These are phyloP conservation scores for Lochmaea crataegi DNA, from an alignment of 2,888 invertebrate species.

Conservation along the genomic window DNA sequence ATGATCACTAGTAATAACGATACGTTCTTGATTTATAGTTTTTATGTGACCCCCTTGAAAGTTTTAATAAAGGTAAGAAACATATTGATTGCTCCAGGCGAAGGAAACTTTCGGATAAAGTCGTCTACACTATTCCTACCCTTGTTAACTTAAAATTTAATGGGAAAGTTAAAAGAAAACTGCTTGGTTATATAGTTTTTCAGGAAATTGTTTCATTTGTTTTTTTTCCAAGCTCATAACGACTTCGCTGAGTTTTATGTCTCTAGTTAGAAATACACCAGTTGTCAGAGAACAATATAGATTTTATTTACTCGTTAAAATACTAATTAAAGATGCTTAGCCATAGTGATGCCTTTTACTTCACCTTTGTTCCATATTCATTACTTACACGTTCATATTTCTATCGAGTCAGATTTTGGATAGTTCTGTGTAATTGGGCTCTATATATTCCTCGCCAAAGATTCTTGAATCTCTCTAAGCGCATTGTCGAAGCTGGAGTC, in stretches of 20 bases:
- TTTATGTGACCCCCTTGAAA: slow-evolving; percentile 34
- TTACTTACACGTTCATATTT: too few relatives aligned
- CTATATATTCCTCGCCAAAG: too few relatives aligned
- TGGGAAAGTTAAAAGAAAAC: slow-evolving; percentile 18
- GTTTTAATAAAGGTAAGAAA: slow-evolving; percentile 39
- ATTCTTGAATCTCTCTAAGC: too few relatives aligned
- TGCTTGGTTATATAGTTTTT: slow-evolving; percentile 26
- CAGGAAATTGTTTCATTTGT: slow-evolving; percentile 1
- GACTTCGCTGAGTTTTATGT: not conserved
- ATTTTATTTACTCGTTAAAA: not conserved
- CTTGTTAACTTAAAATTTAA: slow-evolving; percentile 26
- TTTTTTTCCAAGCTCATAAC: not conserved
- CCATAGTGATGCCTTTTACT: too few relatives aligned
- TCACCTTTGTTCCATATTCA: too few relatives aligned
- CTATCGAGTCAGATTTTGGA: too few relatives aligned
- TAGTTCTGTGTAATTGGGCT: too few relatives aligned
- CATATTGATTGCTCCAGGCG: slow-evolving; percentile 27
- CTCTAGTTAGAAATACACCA: not conserved
- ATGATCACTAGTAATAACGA: slow-evolving; percentile 33
- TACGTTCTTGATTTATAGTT: slow-evolving; percentile 41
- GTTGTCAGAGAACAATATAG: not conserved
- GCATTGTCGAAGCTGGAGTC: too few relatives aligned
- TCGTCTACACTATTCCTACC: slow-evolving; percentile 21
- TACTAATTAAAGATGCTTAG: too few relatives aligned
- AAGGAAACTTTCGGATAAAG: slow-evolving; percentile 16